Evolutionary conservation across 2,888 invertebrate species (phyloP), one percentile per base, ranked within the genome.

Genomic region (Charanyca ferruginea): DNA sequence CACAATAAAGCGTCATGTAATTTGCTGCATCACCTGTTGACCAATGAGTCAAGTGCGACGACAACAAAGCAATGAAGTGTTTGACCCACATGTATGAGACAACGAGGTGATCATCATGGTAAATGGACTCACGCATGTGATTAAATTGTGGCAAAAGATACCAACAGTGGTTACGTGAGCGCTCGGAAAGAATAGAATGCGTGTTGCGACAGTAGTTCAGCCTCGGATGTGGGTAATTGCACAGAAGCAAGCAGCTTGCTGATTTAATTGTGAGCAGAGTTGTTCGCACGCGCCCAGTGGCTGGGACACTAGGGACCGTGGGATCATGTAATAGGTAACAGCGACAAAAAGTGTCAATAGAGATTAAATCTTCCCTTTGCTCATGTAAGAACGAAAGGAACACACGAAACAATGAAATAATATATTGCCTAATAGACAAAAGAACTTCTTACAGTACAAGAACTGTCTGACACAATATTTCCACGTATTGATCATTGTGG

Each of bases 171-270:
- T 94, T 94, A 93, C 91, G 91, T 93, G 90, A 92, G 73, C 87
- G 78, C 81, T 81, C 85, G 77, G 80, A 89, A 90, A 92, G 87
- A 91, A 93, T 91, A 90, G 90, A 90, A 92, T 88, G 89, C 83
- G 83, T 89, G 90, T 93, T 92, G 90, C 92, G 89, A 92, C 90
- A 93, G 84, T 75, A 77, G 87, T 85, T 86, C 90, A 91, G 85
- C 91, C 91, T 92, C 91, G 91, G 89, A 91, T 90, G 88, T 89
- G 80, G 87, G 86, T 90, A 91, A 91, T 90, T 88, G 85, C 84
- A 85, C 84, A 84, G 80, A 80, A 85, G 86, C 83, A 73, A 84
- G 85, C 83, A 87, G 85, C 82, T 86, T 79, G 83, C 77, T 83
- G 77, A 78, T 81, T 87, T 87, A 87, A 89, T 90, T 87, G 86